Percentiles rank a stretch among this genome's conserved stretches.
Evolutionary conservation across 2,888 invertebrate genomes (phyloP).

Genomic region (Choristoneura rosaceana): DNA sequence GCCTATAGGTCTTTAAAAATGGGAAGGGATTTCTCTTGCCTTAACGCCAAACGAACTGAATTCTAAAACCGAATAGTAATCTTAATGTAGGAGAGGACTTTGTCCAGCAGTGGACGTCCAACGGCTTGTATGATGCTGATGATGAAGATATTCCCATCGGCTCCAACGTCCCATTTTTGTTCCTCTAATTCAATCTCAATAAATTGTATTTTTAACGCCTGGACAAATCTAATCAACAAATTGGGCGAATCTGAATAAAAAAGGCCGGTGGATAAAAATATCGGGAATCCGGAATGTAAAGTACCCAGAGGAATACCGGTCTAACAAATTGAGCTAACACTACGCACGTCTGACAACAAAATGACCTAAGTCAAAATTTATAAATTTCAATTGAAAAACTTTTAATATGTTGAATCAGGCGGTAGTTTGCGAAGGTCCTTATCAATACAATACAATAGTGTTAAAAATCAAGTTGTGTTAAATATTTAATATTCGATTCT

Average conservation of each 20-base stretch:
- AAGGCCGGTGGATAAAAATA: constrained; percentile 6
- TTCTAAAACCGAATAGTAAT: too few species aligned
- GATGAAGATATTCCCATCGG: not conserved
- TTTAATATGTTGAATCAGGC: too few species aligned
- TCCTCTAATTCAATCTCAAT: constrained; percentile 12
- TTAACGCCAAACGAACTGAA: too few species aligned
- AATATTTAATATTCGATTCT: too few species aligned
- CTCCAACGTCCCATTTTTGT: not conserved
- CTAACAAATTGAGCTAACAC: constrained; percentile 4
- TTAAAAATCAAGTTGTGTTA: too few species aligned
- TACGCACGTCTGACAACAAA: not conserved
- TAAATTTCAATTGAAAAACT: not conserved
- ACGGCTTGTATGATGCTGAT: too few species aligned
- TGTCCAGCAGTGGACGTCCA: too few species aligned
- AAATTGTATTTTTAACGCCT: constrained; percentile 21
- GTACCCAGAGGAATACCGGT: not conserved
- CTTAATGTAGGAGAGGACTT: too few species aligned
- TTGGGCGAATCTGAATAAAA: constrained; percentile 27
- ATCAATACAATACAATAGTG: too few species aligned
- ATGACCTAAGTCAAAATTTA: not conserved
- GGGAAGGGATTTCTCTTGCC: too few species aligned
- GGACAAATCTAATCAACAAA: constrained; percentile 19
- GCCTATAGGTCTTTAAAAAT: too few species aligned
- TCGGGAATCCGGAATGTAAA: constrained; percentile 4
- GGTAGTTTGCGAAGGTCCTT: too few species aligned